A percentile compares a stretch with the other conserved stretches of the same genome.
phyloP scores from a whole-genome alignment of 2,888 invertebrate genomes.

The Macrophya alboannulata region DNA sequence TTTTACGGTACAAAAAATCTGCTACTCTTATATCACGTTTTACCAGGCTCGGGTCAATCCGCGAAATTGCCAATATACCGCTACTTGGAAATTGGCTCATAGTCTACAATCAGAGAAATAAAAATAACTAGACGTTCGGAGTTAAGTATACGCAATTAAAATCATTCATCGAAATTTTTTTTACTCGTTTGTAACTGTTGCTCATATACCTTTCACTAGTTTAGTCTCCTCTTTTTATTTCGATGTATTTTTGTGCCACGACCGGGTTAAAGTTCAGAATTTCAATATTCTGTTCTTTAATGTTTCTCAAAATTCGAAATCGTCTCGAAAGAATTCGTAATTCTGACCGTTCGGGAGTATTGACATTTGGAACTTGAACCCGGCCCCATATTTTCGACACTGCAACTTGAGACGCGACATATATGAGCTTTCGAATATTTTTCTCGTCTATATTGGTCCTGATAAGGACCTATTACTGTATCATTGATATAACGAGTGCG shows the following conservation, averaged over 20 bases:
- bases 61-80: background rate
- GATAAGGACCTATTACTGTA: slow-evolving; percentile 37
- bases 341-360: too few relatives aligned
- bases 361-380: too few relatives aligned
- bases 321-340: too few relatives aligned
- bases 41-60: background rate
- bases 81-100: background rate
- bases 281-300: too few relatives aligned
- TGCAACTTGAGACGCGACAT: slow-evolving; percentile 26
- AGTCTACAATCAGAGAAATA: background rate
- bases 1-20: background rate
- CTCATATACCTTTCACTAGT: background rate
- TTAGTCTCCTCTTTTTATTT: too few relatives aligned
- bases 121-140: background rate
- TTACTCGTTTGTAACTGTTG: background rate
- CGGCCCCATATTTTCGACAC: background rate
- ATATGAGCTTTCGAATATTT: background rate
- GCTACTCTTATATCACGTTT: background rate
- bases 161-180: background rate
- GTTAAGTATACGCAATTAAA: background rate
- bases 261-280: too few relatives aligned
- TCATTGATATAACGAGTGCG: slow-evolving; percentile 31
- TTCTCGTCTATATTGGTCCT: background rate
- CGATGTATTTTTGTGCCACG: too few relatives aligned
- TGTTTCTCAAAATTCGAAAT: too few relatives aligned